phyloP scores from a whole-genome alignment of 2,888 invertebrate species.

The Neuroscelio doddi region DNA sequence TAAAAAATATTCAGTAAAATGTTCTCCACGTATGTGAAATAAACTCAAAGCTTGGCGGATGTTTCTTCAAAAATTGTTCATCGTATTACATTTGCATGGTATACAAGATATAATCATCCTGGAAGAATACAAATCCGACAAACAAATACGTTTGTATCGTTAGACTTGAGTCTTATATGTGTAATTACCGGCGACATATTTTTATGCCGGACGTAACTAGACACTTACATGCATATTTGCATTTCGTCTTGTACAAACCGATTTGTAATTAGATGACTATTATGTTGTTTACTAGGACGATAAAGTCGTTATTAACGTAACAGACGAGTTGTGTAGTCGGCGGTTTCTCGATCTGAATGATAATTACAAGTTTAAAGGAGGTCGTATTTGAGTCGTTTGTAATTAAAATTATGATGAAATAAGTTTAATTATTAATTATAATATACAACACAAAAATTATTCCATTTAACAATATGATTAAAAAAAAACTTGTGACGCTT shows the following conservation, averaged over 20 bases:
- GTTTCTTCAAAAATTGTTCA: no score
- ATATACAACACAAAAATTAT: not conserved
- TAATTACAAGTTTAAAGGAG: constrained; percentile 44
- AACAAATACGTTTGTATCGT: constrained; percentile 34
- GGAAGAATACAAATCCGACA: constrained; percentile 23
- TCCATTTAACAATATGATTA: no score
- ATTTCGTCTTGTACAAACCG: constrained; percentile 49
- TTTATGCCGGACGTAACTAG: constrained; percentile 46
- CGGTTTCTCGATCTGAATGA: constrained; percentile 46
- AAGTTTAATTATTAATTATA: constrained; percentile 21
- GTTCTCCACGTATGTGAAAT: no score
- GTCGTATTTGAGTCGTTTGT: constrained; percentile 28
- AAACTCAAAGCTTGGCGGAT: no score
- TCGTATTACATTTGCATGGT: constrained; percentile 6
- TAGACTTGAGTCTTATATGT: constrained; percentile 38
- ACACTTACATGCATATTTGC: constrained; percentile 49
- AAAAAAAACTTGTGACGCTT: no score
- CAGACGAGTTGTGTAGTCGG: constrained; percentile 42
- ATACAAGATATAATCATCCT: constrained; percentile 24
- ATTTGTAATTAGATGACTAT: constrained; percentile 51
- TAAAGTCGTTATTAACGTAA: constrained; percentile 49
- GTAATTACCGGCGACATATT: constrained; percentile 47
- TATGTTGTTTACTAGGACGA: constrained; percentile 47
- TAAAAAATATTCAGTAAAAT: no score
- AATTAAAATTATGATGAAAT: constrained; percentile 26